phyloP scores from a whole-genome alignment of 1,140 invertebrate species.

The Globodera rostochiensis region DNA sequence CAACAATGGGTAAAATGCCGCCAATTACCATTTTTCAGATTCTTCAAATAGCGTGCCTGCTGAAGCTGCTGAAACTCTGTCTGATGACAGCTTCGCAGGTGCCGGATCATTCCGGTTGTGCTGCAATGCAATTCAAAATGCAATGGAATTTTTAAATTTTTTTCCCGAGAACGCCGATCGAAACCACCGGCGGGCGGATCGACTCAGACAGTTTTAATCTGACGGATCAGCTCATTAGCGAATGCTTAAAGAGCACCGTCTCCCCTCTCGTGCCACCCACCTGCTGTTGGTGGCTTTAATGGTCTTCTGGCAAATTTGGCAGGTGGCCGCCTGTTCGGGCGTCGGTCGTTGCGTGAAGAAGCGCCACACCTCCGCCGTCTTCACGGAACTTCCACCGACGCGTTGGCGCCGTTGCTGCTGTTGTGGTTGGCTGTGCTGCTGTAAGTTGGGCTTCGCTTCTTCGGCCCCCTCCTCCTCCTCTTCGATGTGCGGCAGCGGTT shows the following conservation, averaged over 20 bases:
- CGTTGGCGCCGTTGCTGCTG: conserved; percentile 35
- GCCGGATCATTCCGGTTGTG: conserved; percentile 50
- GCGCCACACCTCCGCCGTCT: conserved; percentile 49
- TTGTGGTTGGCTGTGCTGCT: conserved; percentile 3
- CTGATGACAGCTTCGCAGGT: conserved; percentile 44
- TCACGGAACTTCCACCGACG: conserved; percentile 42
- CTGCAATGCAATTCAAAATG: conserved; percentile 20
- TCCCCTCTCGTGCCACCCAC: conserved; percentile 7
- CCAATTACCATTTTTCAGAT: conserved; percentile 45
- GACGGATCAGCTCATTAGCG: background rate
- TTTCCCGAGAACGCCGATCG: background rate
- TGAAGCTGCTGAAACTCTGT: conserved; percentile 38
- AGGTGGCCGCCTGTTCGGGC: conserved; percentile 47
- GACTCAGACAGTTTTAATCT: background rate
- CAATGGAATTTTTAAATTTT: conserved; percentile 1
- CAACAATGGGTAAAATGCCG: background rate
- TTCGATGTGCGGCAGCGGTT: background rate
- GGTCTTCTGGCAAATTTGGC: conserved; percentile 39
- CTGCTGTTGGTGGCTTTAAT: conserved; percentile 53
- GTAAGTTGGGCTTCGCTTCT: background rate
- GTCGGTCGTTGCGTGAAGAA: conserved; percentile 39
- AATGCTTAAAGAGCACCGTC: background rate
- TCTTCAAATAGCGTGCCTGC: conserved; percentile 37
- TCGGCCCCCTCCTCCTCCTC: background rate
- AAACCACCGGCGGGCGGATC: background rate